phyloP scores from a whole-genome alignment of 2,113 vertebrate genomes.

The Bufo bufo region DNA sequence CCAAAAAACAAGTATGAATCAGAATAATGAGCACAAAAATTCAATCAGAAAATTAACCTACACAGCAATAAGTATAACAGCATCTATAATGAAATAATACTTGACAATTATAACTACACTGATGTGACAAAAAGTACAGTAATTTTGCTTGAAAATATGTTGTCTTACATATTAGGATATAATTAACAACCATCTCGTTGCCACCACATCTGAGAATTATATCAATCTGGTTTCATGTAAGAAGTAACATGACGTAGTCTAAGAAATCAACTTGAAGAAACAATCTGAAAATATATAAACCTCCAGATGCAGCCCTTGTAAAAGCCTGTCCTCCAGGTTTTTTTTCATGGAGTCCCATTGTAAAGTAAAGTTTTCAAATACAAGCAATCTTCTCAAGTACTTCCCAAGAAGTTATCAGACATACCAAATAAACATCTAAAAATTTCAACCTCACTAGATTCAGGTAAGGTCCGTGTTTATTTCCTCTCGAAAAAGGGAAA shows the following conservation, averaged over 20 bases:
- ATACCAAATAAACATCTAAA: no score
- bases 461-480: no score
- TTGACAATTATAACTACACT: neutral
- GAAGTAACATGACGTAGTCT: neutral
- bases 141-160: neutral
- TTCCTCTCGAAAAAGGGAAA: no score
- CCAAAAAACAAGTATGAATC: neutral
- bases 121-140: conserved; percentile 6
- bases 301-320: neutral
- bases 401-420: no score
- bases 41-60: neutral
- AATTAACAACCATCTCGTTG: neutral
- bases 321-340: neutral
- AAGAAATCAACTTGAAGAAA: neutral
- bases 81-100: neutral
- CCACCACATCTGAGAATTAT: neutral
- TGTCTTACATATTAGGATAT: neutral
- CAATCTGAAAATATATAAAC: neutral
- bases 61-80: neutral
- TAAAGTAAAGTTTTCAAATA: no score
- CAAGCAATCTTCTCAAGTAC: no score
- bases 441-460: no score
- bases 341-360: neutral
- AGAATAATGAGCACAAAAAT: neutral
- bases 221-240: neutral